Evolutionary conservation across 2,888 invertebrate species (phyloP).

Genomic region (Tolmerus cingulatus): DNA sequence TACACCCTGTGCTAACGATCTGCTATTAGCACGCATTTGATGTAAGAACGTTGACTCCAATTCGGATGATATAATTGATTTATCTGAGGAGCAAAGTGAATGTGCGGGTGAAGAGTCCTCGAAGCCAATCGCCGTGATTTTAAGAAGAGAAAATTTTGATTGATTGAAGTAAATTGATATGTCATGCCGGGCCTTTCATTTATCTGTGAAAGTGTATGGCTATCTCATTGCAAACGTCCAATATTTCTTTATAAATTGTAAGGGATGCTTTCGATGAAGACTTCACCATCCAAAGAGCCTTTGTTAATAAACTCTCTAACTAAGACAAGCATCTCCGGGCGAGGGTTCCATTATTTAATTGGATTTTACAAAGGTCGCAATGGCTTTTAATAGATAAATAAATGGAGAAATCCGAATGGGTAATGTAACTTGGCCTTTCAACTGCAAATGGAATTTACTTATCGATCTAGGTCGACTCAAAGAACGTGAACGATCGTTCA

Average conservation of each 20-base stretch:
- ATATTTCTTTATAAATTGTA: background rate
- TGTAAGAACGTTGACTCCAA: background rate
- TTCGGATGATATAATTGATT: background rate
- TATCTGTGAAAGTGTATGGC: background rate
- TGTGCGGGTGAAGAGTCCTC: background rate
- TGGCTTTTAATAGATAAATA: background rate
- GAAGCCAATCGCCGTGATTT: background rate
- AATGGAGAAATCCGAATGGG: background rate
- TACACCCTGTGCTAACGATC: background rate
- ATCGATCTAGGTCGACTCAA: background rate
- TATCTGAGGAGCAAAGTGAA: background rate
- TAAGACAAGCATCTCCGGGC: background rate
- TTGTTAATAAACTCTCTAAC: background rate
- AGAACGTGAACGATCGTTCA: background rate
- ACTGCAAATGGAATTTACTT: background rate
- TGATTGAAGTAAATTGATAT: background rate
- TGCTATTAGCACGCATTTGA: background rate
- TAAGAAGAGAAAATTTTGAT: background rate
- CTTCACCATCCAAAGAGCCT: background rate
- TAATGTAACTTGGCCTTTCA: background rate
- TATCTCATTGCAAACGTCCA: background rate
- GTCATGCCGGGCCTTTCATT: background rate
- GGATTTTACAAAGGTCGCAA: background rate
- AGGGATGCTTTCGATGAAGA: background rate
- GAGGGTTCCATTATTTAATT: background rate